These are phyloP conservation scores for Edolisoma coerulescens DNA, from an alignment of 2,113 vertebrate genomes.

Conservation along the genomic window DNA sequence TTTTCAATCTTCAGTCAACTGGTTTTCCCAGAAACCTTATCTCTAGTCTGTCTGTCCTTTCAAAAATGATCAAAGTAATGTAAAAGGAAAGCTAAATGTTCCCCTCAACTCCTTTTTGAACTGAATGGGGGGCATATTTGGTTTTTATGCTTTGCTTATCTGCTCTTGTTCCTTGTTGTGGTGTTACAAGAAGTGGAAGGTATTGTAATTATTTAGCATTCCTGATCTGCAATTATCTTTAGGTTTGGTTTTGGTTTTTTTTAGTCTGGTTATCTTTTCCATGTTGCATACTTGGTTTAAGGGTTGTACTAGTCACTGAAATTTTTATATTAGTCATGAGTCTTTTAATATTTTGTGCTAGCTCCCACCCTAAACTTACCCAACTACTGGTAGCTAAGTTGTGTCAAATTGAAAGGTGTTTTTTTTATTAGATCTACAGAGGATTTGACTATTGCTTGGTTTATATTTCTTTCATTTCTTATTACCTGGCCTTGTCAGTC, in stretches of 20 bases:
- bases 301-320: neutral
- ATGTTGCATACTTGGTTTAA: neutral
- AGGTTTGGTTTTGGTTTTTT: neutral
- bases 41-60: constrained; percentile 1
- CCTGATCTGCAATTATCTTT: neutral
- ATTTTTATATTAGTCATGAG: neutral
- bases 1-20: constrained; percentile 6
- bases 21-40: constrained; percentile 13
- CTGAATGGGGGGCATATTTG: neutral
- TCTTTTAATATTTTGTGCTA: neutral
- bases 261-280: neutral
- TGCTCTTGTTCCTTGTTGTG: constrained; percentile 2
- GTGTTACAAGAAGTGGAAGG: neutral
- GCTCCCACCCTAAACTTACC: neutral
- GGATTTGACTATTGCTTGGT: neutral
- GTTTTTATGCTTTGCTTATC: constrained; percentile 12
- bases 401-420: neutral
- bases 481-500: neutral
- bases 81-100: neutral
- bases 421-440: neutral
- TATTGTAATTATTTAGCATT: constrained; percentile 19
- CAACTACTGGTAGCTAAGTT: neutral
- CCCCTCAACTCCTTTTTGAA: neutral
- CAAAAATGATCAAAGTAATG: constrained; percentile 42
- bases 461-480: neutral